Percentiles rank a stretch among this genome's conserved stretches.
Conservation (phyloP, 2,888 invertebrate species). For the Nebria salina region DNA sequence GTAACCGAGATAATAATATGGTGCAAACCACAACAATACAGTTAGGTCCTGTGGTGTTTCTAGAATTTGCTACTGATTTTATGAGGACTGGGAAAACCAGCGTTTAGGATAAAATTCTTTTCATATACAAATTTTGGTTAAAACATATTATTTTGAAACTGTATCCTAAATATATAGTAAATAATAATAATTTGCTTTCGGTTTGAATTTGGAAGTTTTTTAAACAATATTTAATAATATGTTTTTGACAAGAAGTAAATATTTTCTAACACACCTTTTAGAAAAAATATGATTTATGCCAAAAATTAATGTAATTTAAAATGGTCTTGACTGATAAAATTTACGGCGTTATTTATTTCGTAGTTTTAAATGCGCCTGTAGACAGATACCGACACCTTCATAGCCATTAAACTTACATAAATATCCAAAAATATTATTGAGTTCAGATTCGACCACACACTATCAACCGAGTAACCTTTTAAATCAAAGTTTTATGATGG, state of each 20-base stretch:
- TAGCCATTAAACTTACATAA: background rate
- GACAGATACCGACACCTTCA: background rate
- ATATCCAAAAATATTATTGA: background rate
- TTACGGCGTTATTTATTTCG: background rate
- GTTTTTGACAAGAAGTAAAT: background rate
- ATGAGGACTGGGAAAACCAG: background rate
- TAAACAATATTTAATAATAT: too few species aligned
- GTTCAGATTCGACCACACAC: background rate
- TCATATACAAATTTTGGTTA: background rate
- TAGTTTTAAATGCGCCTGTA: background rate
- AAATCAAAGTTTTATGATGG: background rate
- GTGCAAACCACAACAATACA: background rate
- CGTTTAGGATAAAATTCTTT: background rate
- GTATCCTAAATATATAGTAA: too few species aligned
- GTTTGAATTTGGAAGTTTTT: too few species aligned
- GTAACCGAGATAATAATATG: background rate
- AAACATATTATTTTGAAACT: background rate
- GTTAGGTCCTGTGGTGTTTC: background rate
- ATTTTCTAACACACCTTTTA: background rate
- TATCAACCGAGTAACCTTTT: background rate
- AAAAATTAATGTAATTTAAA: background rate
- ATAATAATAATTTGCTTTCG: too few species aligned
- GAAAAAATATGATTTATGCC: background rate
- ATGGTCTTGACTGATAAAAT: constrained; percentile 1
- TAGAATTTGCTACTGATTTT: background rate